Evolutionary conservation across 2,888 invertebrate genomes (phyloP).

Genomic region (Acanthosoma haemorrhoidale): DNA sequence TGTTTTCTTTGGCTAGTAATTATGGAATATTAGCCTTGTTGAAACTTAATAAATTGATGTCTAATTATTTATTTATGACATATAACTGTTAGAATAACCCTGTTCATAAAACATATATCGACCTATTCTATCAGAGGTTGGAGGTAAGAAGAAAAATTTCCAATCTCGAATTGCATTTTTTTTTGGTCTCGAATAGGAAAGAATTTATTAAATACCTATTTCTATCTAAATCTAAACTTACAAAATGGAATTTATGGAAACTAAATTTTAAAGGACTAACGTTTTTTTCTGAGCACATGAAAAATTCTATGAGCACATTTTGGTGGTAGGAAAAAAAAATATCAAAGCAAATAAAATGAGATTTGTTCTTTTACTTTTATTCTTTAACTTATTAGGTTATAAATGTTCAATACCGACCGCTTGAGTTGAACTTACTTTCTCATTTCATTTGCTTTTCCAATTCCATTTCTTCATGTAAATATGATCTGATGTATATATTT

Average conservation of each 20-base stretch:
- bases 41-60: no score
- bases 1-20: no score
- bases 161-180: no score
- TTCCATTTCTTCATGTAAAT: not conserved
- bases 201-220: not conserved
- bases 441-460: constrained; percentile 1
- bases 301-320: constrained; percentile 25
- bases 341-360: constrained; percentile 16
- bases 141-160: no score
- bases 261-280: constrained; percentile 18
- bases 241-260: not conserved
- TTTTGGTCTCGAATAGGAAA: constrained; percentile 26
- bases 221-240: not conserved
- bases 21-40: no score
- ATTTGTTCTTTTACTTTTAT: no score
- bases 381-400: no score
- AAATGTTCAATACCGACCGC: no score
- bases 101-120: no score
- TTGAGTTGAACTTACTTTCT: not conserved
- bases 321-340: constrained; percentile 16
- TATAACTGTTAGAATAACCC: no score
- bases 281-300: constrained; percentile 6
- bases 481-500: constrained; percentile 13
- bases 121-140: no score
- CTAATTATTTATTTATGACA: no score